These are phyloP conservation scores for Phoeniculus purpureus DNA, from an alignment of 2,797 vertebrate genomes.

Conservation along the genomic window DNA sequence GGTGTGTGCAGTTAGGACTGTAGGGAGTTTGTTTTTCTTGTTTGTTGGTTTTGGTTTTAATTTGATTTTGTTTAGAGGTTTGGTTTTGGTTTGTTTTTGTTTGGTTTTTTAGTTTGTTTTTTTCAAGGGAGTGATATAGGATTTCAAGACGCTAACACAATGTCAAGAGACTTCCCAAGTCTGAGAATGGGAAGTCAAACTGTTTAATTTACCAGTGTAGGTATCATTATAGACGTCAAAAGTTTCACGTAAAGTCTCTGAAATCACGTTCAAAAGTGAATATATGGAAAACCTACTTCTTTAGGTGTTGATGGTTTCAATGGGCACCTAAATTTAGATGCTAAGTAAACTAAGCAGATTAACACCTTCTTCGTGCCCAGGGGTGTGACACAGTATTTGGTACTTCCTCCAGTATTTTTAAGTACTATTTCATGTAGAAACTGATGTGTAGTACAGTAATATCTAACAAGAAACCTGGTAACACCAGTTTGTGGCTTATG, in stretches of 20 bases:
- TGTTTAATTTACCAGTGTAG: background rate
- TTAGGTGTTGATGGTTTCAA: background rate
- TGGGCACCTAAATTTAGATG: background rate
- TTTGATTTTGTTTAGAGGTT: background rate
- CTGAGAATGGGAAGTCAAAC: background rate
- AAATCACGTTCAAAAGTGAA: background rate
- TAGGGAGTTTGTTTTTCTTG: background rate
- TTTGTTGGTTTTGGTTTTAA: background rate
- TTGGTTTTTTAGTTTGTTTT: background rate
- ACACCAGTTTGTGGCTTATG: background rate
- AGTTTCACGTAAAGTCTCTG: background rate
- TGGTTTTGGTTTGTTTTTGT: background rate
- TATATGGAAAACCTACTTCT: background rate
- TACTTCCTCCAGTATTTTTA: background rate
- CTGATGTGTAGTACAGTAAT: background rate
- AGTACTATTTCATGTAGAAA: background rate
- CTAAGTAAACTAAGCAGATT: background rate
- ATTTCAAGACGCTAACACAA: background rate
- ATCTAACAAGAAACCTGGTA: background rate
- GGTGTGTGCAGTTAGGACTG: rapidly evolving
- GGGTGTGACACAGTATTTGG: background rate
- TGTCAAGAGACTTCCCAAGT: background rate
- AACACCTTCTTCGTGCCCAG: background rate
- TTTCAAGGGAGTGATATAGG: background rate
- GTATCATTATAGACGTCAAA: background rate